Percentiles rank a stretch among this genome's conserved stretches.
These are phyloP conservation scores for Saimiri boliviensis DNA, from an alignment of 2,113 vertebrate species.

Conservation along the genomic window DNA sequence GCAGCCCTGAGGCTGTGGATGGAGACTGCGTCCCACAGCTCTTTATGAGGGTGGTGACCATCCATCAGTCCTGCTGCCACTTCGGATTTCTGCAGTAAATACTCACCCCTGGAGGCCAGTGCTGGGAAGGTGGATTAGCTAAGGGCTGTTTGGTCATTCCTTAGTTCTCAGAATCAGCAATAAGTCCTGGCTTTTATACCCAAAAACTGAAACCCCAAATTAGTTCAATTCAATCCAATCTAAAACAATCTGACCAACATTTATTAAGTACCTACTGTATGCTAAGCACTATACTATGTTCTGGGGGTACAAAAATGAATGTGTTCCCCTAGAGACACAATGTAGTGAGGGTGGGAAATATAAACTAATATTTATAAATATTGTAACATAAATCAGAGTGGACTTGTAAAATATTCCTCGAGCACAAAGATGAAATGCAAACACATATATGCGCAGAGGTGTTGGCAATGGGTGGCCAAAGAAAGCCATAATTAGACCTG, in stretches of 20 bases:
- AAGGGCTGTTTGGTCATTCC: neutral
- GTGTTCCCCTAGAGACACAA: neutral
- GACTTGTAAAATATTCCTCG: neutral
- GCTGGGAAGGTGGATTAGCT: slow-evolving; percentile 14
- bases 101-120: slow-evolving; percentile 40
- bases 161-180: neutral
- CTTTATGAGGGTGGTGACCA: slow-evolving; percentile 54
- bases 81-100: slow-evolving; percentile 12
- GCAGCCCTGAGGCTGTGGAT: slow-evolving; percentile 59
- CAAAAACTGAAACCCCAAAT: neutral
- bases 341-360: neutral
- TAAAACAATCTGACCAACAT: neutral
- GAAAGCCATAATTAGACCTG: neutral
- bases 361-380: neutral
- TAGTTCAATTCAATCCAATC: neutral
- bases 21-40: slow-evolving; percentile 43
- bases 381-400: neutral
- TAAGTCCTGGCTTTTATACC: neutral
- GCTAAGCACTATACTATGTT: no score
- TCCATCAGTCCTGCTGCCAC: slow-evolving; percentile 62
- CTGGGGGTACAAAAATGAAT: neutral
- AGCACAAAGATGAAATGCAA: neutral
- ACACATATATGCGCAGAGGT: fast-evolving
- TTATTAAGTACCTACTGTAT: neutral
- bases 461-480: no score